Evolutionary conservation across 2,113 vertebrate genomes (phyloP), one percentile per base, ranked within the genome.

Genomic region (Zootoca vivipara): DNA sequence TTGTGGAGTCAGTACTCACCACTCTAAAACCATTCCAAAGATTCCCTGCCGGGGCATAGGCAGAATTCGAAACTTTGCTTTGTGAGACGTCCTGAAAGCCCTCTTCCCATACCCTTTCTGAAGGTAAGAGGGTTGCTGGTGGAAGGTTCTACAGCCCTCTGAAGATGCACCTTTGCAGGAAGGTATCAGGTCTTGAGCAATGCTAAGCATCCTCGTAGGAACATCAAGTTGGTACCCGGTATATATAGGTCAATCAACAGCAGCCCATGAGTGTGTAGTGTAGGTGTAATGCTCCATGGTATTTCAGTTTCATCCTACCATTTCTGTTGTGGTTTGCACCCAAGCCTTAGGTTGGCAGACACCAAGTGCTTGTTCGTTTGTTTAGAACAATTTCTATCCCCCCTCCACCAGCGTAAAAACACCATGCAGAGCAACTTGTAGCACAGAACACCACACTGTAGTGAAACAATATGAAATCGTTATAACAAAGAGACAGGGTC

Each of bases 241-340:
- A 52, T 20, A 42, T 10, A 52, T 9, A 56, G 46, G 13, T 5
- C 2, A 78, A 3, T 46, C 13, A 78, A 28, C 75, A 78, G 40
- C 75, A 78, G 75, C 24, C 12, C 22, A 40, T 26, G 10, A 10
- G 30, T 12, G 28, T 78, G 30, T 52, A 52, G 42, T 16, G 5
- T 30, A 82, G 3, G 3, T 46, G n/a, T 89, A 58, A 30, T 65
- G 75, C 64, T 13, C 42, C 70, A 26, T 0, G 0, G 26, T 78
- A 83, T 77, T 83, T 91, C 81, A 22, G 7, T 8, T 74, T 82
- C 91, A 40, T n/a, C 3, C 1, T 69, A 13, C 40, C 5, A 87
- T 40, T 52, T 85, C 38, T 2, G 2, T 4, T 62, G 5, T 38
- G 70, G 58, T 9, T 33, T 62, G 24, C 18, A 40, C 33, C 24